A percentile compares a stretch with the other conserved stretches of the same genome.
These are phyloP conservation scores for Lacerta agilis DNA, from an alignment of 2,797 vertebrate genomes.

Conservation along the genomic window DNA sequence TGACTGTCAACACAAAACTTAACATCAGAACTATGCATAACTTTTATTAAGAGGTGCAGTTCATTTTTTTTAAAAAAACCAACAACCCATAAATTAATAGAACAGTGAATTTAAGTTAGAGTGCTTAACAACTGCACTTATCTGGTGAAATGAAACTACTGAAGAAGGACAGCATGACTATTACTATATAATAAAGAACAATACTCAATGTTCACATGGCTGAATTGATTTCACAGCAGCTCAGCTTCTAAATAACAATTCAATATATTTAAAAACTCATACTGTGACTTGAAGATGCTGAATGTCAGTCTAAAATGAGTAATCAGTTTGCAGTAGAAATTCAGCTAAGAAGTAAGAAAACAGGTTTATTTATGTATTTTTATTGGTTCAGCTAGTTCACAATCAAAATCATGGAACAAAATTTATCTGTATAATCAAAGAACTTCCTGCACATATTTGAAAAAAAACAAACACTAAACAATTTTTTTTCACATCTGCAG, in stretches of 20 bases:
- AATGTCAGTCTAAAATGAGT: slow-evolving; percentile 46
- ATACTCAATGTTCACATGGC: slow-evolving; percentile 20
- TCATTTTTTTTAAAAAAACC: neutral
- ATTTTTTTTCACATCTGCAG: slow-evolving; percentile 35
- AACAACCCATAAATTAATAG: neutral
- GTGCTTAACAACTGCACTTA: slow-evolving; percentile 19
- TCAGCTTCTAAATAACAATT: slow-evolving; percentile 33
- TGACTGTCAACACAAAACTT: neutral
- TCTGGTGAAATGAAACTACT: slow-evolving; percentile 43
- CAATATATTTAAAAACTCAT: slow-evolving; percentile 46
- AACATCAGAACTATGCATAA: neutral
- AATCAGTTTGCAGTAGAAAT: slow-evolving; percentile 35
- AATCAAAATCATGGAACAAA: slow-evolving; percentile 51
- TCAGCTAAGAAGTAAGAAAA: slow-evolving; percentile 15
- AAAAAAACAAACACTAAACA: slow-evolving; percentile 20
- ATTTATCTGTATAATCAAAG: neutral
- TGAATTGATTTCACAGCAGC: slow-evolving; percentile 48
- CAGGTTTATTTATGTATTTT: neutral
- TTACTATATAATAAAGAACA: slow-evolving; percentile 14
- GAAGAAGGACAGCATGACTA: slow-evolving; percentile 29
- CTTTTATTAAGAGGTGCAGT: neutral
- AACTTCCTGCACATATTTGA: slow-evolving; percentile 2
- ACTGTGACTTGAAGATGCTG: slow-evolving; percentile 49
- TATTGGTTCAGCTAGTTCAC: slow-evolving; percentile 34
- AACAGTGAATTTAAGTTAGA: neutral